These are phyloP conservation scores for Oncopeltus fasciatus DNA, from an alignment of 1,140 invertebrate genomes.

Conservation along the genomic window DNA sequence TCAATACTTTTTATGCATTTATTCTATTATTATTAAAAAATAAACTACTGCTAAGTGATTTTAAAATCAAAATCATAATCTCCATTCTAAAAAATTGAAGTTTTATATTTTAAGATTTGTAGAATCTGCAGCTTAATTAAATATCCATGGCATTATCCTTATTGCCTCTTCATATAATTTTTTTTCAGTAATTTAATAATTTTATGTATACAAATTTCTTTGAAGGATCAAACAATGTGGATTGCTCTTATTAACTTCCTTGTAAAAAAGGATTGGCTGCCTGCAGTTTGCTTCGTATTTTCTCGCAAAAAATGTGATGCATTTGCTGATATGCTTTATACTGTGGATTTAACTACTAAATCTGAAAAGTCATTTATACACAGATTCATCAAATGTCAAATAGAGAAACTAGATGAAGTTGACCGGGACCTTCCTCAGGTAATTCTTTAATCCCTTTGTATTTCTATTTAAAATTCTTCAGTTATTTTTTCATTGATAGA, in stretches of 20 bases:
- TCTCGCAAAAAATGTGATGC: conserved; percentile 74
- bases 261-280: conserved; percentile 65
- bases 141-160: too few relatives aligned
- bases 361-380: conserved; percentile 71
- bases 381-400: conserved; percentile 67
- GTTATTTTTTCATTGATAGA: too few relatives aligned
- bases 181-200: too few relatives aligned
- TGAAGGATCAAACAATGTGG: not conserved
- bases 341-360: conserved; percentile 65
- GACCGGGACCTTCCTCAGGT: conserved; percentile 85
- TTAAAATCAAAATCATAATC: too few relatives aligned
- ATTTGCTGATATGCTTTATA: conserved; percentile 54
- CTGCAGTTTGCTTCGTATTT: conserved; percentile 87
- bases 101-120: too few relatives aligned
- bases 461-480: conserved; percentile 10
- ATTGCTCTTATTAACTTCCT: conserved; percentile 34
- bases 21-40: too few relatives aligned
- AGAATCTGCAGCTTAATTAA: too few relatives aligned
- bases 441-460: conserved; percentile 5
- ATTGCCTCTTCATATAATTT: too few relatives aligned
- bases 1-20: too few relatives aligned
- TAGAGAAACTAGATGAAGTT: conserved; percentile 53
- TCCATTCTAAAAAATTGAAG: too few relatives aligned
- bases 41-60: too few relatives aligned
- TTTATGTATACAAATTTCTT: too few relatives aligned